A percentile compares a stretch with the other conserved stretches of the same genome.
Evolutionary conservation across 2,888 invertebrate species (phyloP).

Genomic region (Athripsodes cinereus): DNA sequence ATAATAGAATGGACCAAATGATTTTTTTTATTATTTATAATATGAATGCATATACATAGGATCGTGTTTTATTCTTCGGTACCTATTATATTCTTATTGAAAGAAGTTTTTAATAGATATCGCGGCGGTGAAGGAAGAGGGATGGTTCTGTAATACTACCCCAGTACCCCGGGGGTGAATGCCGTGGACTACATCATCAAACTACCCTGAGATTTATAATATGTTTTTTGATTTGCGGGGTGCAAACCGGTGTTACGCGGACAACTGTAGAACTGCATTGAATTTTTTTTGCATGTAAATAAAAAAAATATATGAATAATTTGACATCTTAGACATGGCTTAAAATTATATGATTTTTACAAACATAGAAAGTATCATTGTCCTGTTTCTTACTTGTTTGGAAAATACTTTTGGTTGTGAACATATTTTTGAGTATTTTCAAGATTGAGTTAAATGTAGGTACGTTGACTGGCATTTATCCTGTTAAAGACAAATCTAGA

Average conservation of each 20-base stretch:
- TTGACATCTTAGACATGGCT: too few species aligned
- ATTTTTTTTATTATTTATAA: constrained; percentile 25
- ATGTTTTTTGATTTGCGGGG: not conserved
- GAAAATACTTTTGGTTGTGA: too few species aligned
- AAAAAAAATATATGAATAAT: too few species aligned
- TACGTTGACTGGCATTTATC: too few species aligned
- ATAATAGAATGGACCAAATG: constrained; percentile 24
- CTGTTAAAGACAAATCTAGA: too few species aligned
- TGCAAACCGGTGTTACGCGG: not conserved
- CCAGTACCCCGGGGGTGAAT: constrained; percentile 25
- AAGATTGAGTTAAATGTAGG: too few species aligned
- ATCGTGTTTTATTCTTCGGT: constrained; percentile 2
- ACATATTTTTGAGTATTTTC: too few species aligned
- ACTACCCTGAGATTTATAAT: constrained; percentile 12
- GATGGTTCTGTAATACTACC: constrained; percentile 25
- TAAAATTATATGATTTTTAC: too few species aligned
- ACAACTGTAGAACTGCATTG: not conserved
- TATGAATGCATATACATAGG: constrained; percentile 11
- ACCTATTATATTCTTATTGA: too few species aligned
- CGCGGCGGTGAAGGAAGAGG: constrained; percentile 14
- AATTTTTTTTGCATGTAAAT: too few species aligned
- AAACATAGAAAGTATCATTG: too few species aligned
- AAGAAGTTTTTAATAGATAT: not conserved
- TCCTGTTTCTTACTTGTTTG: too few species aligned
- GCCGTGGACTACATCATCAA: constrained; percentile 5